Conservation (phyloP, 2,113 vertebrate species). For the Hiodon tergisus region DNA sequence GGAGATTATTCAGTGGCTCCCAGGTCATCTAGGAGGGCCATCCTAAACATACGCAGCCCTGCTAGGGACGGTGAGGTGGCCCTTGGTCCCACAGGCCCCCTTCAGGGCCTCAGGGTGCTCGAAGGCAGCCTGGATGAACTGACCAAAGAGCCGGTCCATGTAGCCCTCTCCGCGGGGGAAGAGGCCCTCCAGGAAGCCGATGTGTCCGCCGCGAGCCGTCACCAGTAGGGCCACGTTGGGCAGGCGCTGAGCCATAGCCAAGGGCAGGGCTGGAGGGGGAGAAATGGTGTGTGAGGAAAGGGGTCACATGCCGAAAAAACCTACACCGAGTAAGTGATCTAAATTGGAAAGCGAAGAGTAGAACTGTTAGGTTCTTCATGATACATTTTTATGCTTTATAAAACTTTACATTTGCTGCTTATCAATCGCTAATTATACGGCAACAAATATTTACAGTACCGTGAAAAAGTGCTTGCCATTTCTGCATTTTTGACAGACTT, state of each 20-base stretch:
- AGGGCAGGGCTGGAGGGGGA: conserved; percentile 57
- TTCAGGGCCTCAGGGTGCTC: conserved; percentile 54
- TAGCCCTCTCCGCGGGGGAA: conserved; percentile 59
- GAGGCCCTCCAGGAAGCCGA: conserved; percentile 73
- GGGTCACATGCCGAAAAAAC: too few species aligned
- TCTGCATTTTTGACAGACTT: too few species aligned
- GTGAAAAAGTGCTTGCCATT: too few species aligned
- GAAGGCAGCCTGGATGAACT: conserved; percentile 59
- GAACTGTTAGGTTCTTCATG: too few species aligned
- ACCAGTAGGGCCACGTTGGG: conserved; percentile 65
- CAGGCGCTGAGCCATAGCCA: conserved; percentile 47
- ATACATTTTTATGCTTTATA: too few species aligned
- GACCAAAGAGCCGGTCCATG: conserved; percentile 64
- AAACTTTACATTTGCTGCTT: too few species aligned
- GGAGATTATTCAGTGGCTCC: not conserved
- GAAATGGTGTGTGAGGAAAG: not conserved
- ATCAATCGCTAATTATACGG: too few species aligned
- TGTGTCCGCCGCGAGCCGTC: conserved; percentile 69
- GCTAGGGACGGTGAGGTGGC: conserved; percentile 15
- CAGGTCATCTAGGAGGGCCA: not conserved
- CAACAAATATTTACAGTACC: too few species aligned
- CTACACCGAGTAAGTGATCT: too few species aligned
- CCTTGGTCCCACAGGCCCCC: conserved; percentile 43
- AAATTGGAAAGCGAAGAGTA: too few species aligned
- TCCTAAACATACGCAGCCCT: conserved; percentile 1